Evolutionary conservation across 2,797 vertebrate genomes (phyloP), one percentile per base, ranked within the genome.

Genomic region (Synanceia verrucosa): DNA sequence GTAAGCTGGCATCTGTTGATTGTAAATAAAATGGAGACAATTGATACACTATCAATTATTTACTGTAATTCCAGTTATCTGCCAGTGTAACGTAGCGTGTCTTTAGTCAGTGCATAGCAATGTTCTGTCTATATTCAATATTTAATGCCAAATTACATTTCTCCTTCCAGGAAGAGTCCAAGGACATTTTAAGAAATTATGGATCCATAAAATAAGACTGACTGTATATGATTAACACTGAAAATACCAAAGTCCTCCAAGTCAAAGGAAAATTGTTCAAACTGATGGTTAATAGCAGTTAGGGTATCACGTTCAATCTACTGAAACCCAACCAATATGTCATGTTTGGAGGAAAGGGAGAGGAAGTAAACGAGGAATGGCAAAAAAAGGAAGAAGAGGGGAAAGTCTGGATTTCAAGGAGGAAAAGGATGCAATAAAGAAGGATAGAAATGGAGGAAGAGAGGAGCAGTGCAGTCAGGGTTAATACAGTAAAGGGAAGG

Each of bases 401-500:
- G 37, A 33, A 29, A 48, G 12, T 47, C 12, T 9, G 29, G 29
- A 59, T 57, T 21, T 29, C 26, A 36, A 6, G 36, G 26, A 61
- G 14, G 29, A 14, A 66, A 41, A 5, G 6, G 9, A 37, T 6
- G 8, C 16, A 53, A 3, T 14, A 34, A 31, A 53, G 51, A 4
- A 57, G 19, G 26, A 52, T 19, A 12, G 8, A 29, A 52, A 65
- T 36, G 6, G 8, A 12, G 11, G 16, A 29, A 33, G 56, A 55
- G 34, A 43, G 34, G 51, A 55, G 53, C 28, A 6, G 56, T 4
- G 64, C 56, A 61, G 56, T n/a, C 24, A 16, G 65, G 51, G 37
- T 77, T 33, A 65, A 65, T 64, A 44, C 52, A 76, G 60, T 60
- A 58, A 41, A 60, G 39, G 36, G 31, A 68, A 58, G 16, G 31